These are phyloP conservation scores for Pogonognathellus flavescens DNA, from an alignment of 1,140 invertebrate genomes.

Conservation along the genomic window DNA sequence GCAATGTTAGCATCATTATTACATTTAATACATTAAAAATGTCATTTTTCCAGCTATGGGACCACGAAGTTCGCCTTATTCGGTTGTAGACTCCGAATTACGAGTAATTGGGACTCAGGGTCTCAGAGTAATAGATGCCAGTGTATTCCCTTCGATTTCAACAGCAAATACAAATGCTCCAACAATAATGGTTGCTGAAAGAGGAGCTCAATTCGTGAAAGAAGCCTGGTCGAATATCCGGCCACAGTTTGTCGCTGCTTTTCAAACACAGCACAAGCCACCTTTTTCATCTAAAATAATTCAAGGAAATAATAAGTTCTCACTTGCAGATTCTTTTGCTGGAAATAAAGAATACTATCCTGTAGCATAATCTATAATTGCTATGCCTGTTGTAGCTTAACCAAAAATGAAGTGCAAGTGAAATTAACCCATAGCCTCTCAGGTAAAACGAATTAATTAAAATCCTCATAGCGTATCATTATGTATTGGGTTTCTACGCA, in stretches of 20 bases:
- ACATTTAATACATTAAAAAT: too few relatives aligned
- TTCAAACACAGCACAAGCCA: neutral
- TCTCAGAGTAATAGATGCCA: slow-evolving; percentile 7
- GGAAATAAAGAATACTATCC: slow-evolving; percentile 29
- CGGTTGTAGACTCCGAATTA: slow-evolving; percentile 33
- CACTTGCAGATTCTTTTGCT: neutral
- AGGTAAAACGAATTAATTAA: neutral
- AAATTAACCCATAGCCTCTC: neutral
- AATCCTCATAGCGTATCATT: neutral
- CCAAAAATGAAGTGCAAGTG: neutral
- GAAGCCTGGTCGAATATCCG: slow-evolving; percentile 71
- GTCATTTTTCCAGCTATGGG: slow-evolving; percentile 75
- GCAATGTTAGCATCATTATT: too few relatives aligned
- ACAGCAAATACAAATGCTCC: slow-evolving; percentile 83
- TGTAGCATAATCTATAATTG: neutral
- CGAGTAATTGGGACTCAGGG: slow-evolving; percentile 11
- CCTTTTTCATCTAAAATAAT: slow-evolving; percentile 22
- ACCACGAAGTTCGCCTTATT: slow-evolving; percentile 67
- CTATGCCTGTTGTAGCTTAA: neutral
- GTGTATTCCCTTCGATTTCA: slow-evolving; percentile 75
- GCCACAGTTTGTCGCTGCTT: neutral
- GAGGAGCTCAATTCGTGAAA: slow-evolving; percentile 81
- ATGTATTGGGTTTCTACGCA: neutral
- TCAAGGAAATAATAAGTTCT: neutral
- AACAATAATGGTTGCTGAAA: slow-evolving; percentile 84